Evolutionary conservation across 1,140 invertebrate genomes (phyloP), one percentile per base, ranked within the genome.

Genomic region (Diachasma alloeum): DNA sequence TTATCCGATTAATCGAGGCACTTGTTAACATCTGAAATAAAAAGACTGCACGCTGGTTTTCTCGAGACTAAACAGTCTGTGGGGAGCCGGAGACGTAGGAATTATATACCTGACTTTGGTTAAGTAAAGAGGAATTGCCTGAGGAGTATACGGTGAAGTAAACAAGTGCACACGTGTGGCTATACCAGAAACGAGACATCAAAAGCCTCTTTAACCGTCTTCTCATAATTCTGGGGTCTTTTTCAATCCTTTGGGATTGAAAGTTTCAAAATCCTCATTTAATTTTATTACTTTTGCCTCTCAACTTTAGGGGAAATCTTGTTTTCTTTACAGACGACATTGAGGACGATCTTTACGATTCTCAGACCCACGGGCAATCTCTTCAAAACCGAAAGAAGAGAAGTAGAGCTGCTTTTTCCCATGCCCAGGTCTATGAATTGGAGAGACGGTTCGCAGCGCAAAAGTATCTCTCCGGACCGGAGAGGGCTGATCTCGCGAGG

Each of bases 371-470:
- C 76, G 83, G 85, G 0, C 87, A 85, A 36, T 86, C 77, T 42
- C 74, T 86, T 17, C 85, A 87, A 48, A 91, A 89, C n/a, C 91
- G 97, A 63, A 98, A 98, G 90, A 98, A 98, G 86, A 91, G 97
- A 42, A 98, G 97, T 24, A 91, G 97, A 79, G 97, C 97, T 0
- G 97, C 97, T 0, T 99, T 99, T 84, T 98, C 97, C 42, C 97
- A 99, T 87, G 96, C 96, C 31, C 95, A 97, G 90, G 97, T 96
- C 2, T 97, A 97, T 87, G 97, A 99, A 86, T 89, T 99, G 63
- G 97, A 99, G 86, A 92, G 96, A 78, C 91, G 97, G 79, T 99
- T 99, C 89, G 96, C 95, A 75, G 96, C 97, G 81, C 97, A 99
- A 86, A 92, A 97, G 74, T 99, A 99, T 87, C 91, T 99, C 0